phyloP scores from a whole-genome alignment of 2,888 invertebrate genomes.

The Tubiluchus corallicola region DNA sequence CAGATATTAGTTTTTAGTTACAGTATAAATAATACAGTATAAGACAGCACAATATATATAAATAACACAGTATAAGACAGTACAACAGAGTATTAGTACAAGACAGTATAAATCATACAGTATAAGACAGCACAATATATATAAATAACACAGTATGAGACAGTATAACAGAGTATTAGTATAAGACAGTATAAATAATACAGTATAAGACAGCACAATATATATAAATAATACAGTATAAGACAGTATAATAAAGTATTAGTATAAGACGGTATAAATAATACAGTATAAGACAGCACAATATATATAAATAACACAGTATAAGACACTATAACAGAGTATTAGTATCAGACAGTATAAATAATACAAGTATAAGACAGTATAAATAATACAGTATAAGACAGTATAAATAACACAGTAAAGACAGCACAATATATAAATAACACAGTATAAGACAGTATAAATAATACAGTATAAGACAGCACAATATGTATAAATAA shows the following conservation, averaged over 20 bases:
- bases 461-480: background rate
- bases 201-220: background rate
- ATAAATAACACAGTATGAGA: background rate
- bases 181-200: constrained; percentile 1
- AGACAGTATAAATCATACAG: no score
- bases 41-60: no score
- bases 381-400: constrained; percentile 1
- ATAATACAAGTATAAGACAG: no score
- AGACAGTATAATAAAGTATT: background rate
- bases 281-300: no score
- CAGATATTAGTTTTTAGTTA: background rate
- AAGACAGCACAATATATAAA: background rate
- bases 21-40: no score
- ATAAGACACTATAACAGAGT: no score
- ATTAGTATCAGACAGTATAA: no score
- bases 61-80: no score
- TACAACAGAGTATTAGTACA: background rate
- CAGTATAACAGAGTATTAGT: background rate
- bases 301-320: no score
- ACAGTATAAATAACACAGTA: background rate
- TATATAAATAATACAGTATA: constrained; percentile 3
- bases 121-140: constrained; percentile 1
- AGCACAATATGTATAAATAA: constrained; percentile 1
- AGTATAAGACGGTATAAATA: background rate
- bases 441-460: background rate